A percentile compares a stretch with the other conserved stretches of the same genome.
Evolutionary conservation across 2,888 invertebrate genomes (phyloP).

Genomic region (Galeruca laticollis): DNA sequence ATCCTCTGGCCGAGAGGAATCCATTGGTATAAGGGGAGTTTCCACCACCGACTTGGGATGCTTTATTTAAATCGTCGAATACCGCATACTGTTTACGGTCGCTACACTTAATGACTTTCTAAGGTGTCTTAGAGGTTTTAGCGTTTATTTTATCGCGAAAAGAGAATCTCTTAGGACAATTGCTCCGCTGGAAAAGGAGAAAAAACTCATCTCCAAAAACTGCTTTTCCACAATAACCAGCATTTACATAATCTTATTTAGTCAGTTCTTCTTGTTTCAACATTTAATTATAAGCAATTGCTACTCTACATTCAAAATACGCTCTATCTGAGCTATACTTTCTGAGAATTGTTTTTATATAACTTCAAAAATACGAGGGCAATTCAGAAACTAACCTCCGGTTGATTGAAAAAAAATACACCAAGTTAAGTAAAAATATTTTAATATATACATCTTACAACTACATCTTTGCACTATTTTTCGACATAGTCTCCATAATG

Average conservation of each 20-base stretch:
- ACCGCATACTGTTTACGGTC: conserved; percentile 61
- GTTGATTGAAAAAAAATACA: no score
- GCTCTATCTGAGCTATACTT: not conserved
- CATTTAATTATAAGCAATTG: conserved; percentile 5
- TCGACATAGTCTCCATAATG: no score
- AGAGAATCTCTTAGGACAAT: conserved; percentile 32
- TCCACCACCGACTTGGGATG: conserved; percentile 44
- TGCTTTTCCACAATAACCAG: conserved; percentile 27
- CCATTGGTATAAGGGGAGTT: conserved; percentile 58
- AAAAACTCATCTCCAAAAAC: conserved; percentile 47
- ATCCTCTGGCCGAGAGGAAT: conserved; percentile 64
- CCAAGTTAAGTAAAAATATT: no score
- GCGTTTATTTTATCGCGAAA: conserved; percentile 56
- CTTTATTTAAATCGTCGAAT: conserved; percentile 55
- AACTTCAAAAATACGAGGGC: no score
- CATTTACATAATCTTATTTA: conserved; percentile 35
- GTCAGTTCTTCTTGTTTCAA: conserved; percentile 28
- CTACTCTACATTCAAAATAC: not conserved
- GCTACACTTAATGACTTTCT: conserved; percentile 63
- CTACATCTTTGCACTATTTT: no score
- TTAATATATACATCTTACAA: no score
- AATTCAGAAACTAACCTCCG: no score
- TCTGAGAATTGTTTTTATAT: not conserved
- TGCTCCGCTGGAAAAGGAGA: conserved; percentile 22
- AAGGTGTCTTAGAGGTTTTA: conserved; percentile 62